Evolutionary conservation across 2,888 invertebrate species (phyloP), one percentile per base, ranked within the genome.

Genomic region (Himalopsyche anomala): DNA sequence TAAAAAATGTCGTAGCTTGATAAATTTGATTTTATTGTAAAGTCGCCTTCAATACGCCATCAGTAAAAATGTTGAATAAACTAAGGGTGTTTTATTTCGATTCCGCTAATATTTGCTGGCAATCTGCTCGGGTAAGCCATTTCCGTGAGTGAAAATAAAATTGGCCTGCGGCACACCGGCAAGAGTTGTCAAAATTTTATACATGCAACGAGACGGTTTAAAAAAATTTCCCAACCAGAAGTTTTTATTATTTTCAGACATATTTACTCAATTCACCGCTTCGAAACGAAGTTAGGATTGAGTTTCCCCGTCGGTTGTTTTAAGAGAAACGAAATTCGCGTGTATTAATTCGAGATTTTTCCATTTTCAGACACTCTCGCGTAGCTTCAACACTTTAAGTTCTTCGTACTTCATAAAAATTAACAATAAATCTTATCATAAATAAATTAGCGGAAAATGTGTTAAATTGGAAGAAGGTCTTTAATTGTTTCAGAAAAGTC

Each of bases 281-380:
- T 54, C 17, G 15, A 42, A 56, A 17, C 28, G 69, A 82, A 85
- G 55, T 85, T 82, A 82, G 85, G 74, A 85, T 85, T 82, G 82
- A 82, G 79, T 85, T 85, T 85, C 40, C n/a, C 45, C 19, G 19
- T 42, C 74, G 38, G 84, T 84, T 84, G 84, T 82, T 85, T 82
- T 69, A 81, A 82, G 45, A 56, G 85, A 85, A 79, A 19, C 82
- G n/a, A 56, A 81, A 81, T 38, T 85, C 79, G 45, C 19, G n/a
- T 51, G 81, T 69, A 85, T 82, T 85, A 81, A 81, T 69, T 56
- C 54, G n/a, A 42, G 80, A 56, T 81, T 69, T 62, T 69, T 82
- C 80, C 55, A 42, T 42, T 84, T 80, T 56, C 19, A 15, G 19
- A 28, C 9, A 28, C 28, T 15, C 56, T 45, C 69, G 17, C 5